Evolutionary conservation across 37 sponge, comb jelly and placozoan genomes (phyloP).

Genomic region (Beroe forskalii): DNA sequence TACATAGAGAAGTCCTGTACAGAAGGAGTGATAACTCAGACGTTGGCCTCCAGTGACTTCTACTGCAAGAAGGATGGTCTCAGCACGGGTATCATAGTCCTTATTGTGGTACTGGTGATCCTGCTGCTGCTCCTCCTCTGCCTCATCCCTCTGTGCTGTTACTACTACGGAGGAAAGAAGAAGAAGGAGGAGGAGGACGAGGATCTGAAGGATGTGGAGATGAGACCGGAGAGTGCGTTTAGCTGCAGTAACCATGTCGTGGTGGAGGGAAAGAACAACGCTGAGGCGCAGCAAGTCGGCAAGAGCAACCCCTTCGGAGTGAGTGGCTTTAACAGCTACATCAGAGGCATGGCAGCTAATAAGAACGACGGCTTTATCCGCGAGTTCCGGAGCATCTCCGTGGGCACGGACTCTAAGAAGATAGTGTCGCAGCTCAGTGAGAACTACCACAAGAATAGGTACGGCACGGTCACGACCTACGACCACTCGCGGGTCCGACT

Average conservation of each 20-base stretch:
- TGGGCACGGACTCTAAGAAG: conserved; percentile 53
- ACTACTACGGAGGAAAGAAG: conserved; percentile 15
- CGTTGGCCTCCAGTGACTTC: background rate
- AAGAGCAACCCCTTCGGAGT: conserved; percentile 57
- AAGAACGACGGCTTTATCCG: conserved; percentile 37
- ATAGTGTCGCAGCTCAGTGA: conserved; percentile 32
- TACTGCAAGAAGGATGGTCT: conserved; percentile 56
- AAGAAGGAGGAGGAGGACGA: background rate
- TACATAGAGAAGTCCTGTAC: background rate
- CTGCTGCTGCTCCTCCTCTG: background rate
- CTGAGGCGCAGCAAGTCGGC: conserved; percentile 9
- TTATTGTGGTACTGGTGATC: conserved; percentile 11
- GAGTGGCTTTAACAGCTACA: conserved; percentile 36
- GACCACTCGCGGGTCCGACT: conserved; percentile 76
- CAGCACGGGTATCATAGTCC: conserved; percentile 2
- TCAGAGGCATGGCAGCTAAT: conserved; percentile 54
- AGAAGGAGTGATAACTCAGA: background rate
- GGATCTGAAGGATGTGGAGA: background rate
- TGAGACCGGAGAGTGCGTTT: conserved; percentile 57
- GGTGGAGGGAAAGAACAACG: conserved; percentile 5
- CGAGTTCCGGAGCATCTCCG: conserved; percentile 42
- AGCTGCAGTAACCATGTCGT: conserved; percentile 51
- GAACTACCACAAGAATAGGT: conserved; percentile 66
- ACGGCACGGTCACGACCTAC: conserved; percentile 60
- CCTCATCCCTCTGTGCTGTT: conserved; percentile 28